Conservation (phyloP, 2,888 invertebrate genomes). For the Cryptus armator region DNA sequence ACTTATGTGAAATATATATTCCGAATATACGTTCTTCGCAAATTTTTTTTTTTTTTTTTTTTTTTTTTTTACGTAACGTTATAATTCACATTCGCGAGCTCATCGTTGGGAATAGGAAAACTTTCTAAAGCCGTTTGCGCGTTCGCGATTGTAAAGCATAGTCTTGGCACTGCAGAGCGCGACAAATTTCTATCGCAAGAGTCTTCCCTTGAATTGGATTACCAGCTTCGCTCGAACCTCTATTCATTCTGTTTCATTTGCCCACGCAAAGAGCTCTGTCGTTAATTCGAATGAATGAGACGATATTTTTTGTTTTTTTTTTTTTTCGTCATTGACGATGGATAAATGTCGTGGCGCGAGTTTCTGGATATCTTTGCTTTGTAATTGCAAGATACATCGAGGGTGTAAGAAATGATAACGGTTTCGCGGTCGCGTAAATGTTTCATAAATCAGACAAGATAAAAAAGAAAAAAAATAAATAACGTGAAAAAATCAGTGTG, state of each 20-base stretch:
- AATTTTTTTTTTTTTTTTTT: not conserved
- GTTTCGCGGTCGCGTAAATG: conserved; percentile 55
- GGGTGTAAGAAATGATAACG: conserved; percentile 16
- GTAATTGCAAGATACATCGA: conserved; percentile 13
- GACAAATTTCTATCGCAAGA: not conserved
- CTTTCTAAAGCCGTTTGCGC: not conserved
- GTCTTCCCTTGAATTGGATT: not conserved
- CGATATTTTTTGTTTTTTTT: conserved; percentile 1
- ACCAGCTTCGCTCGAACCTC: not conserved
- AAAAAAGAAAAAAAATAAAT: conserved; percentile 28
- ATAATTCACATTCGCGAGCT: conserved; percentile 21
- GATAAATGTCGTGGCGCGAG: not conserved
- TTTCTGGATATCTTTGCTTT: conserved; percentile 14
- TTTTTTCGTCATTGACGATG: conserved; percentile 7
- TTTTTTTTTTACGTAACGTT: conserved; percentile 17
- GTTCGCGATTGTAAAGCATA: not conserved
- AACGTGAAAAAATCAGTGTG: conserved; percentile 28
- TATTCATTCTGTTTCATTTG: not conserved
- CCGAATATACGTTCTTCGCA: not conserved
- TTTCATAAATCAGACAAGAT: conserved; percentile 56
- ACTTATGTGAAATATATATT: not conserved
- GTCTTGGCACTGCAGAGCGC: too few relatives aligned
- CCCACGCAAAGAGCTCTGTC: not conserved
- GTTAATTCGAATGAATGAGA: not conserved
- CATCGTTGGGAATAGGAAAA: not conserved